Evolutionary conservation across 2,888 invertebrate genomes (phyloP).

Genomic region (Pseudococcus jackbeardsleyi): DNA sequence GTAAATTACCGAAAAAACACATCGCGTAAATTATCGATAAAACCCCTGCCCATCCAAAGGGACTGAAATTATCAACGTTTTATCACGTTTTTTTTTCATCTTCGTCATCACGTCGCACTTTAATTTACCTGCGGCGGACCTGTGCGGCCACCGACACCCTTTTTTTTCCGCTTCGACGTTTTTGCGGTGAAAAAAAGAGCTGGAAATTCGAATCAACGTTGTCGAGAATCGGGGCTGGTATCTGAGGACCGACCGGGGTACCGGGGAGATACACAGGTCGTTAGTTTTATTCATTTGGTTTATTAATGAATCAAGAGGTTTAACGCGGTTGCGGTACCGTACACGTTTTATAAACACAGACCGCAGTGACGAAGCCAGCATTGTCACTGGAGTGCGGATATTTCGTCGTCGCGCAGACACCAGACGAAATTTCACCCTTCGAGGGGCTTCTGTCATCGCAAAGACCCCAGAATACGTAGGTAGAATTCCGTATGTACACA

Average conservation of each 20-base stretch:
- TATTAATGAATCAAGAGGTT: conserved; percentile 45
- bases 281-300: conserved; percentile 55
- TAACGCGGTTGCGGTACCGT: background rate
- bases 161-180: background rate
- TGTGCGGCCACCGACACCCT: background rate
- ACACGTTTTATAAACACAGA: background rate
- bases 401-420: background rate
- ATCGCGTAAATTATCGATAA: conserved; percentile 40
- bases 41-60: background rate
- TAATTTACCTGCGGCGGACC: conserved; percentile 23
- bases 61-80: conserved; percentile 30
- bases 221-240: background rate
- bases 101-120: conserved; percentile 16
- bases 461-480: background rate
- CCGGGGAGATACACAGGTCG: conserved; percentile 2
- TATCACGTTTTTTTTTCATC: background rate
- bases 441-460: background rate
- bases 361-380: background rate
- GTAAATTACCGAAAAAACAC: conserved; percentile 49
- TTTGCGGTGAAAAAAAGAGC: background rate
- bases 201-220: conserved; percentile 25
- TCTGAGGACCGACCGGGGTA: background rate
- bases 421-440: background rate
- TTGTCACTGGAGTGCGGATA: background rate
- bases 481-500: background rate